Conservation (phyloP, 2,797 vertebrate genomes). For the Gallinago stenura region DNA sequence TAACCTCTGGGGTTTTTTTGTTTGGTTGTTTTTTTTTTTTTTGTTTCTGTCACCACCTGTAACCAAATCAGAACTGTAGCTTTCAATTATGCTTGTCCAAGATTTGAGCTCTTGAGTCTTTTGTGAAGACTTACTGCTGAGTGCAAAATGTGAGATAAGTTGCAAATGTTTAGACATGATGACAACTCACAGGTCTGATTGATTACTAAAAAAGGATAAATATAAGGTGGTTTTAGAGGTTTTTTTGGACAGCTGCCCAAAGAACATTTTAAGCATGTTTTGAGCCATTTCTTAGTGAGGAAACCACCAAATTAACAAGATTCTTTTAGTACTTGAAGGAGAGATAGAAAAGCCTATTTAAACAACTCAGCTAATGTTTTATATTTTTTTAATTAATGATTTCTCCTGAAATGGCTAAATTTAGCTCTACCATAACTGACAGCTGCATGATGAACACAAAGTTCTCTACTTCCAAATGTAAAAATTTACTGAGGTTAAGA, state of each 20-base stretch:
- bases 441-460: not conserved
- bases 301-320: slow-evolving; percentile 4
- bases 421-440: not conserved
- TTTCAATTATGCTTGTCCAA: slow-evolving; percentile 48
- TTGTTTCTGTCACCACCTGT: not conserved
- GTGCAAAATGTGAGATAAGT: slow-evolving; percentile 46
- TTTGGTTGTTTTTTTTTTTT: not conserved
- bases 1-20: not conserved
- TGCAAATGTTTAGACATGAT: slow-evolving; percentile 54
- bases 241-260: slow-evolving; percentile 12
- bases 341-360: slow-evolving; percentile 1
- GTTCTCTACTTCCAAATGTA: not conserved
- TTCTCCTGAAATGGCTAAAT: not conserved
- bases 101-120: slow-evolving; percentile 48
- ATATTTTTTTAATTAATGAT: not conserved
- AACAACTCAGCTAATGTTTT: not conserved
- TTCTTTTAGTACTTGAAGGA: not conserved
- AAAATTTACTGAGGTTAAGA: not conserved
- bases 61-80: slow-evolving; percentile 17
- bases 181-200: slow-evolving; percentile 47
- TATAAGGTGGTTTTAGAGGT: slow-evolving; percentile 36
- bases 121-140: slow-evolving; percentile 33
- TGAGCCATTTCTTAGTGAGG: slow-evolving; percentile 10
- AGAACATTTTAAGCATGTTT: slow-evolving; percentile 34
- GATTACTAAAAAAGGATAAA: slow-evolving; percentile 51